Conservation (phyloP, 2,888 invertebrate species). For the Pristionchus fissidentatus region DNA sequence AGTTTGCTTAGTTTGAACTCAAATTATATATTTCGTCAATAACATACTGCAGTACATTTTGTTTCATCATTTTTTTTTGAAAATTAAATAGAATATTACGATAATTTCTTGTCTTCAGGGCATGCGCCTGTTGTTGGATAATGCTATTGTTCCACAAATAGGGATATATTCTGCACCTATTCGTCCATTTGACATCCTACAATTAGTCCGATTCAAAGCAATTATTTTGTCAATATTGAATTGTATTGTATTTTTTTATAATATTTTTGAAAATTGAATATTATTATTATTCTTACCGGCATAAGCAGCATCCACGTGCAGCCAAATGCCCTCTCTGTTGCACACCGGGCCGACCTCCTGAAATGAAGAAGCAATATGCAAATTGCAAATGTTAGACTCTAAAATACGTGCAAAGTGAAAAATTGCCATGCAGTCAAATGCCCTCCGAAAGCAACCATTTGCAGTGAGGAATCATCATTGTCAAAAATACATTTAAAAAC, state of each 20-base stretch:
- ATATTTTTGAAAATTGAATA: not conserved
- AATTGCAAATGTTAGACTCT: not conserved
- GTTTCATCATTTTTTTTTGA: not conserved
- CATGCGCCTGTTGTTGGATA: too few relatives aligned
- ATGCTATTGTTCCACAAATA: not conserved
- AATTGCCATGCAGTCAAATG: not conserved
- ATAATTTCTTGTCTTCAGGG: too few relatives aligned
- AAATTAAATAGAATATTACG: not conserved
- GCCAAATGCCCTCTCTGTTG: constrained; percentile 88
- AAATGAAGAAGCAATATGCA: not conserved
- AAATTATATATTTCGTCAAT: too few relatives aligned
- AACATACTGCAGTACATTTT: not conserved
- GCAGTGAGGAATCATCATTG: not conserved
- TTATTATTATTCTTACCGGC: constrained; percentile 81
- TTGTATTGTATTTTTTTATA: not conserved
- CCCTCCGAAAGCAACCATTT: not conserved
- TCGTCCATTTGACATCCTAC: not conserved
- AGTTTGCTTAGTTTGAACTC: not conserved
- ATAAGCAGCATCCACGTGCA: constrained; percentile 97
- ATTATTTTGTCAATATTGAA: not conserved
- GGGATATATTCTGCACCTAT: not conserved
- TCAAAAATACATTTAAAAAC: too few relatives aligned
- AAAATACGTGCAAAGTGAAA: not conserved
- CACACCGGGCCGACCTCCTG: constrained; percentile 82
- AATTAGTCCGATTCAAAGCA: not conserved